phyloP scores from a whole-genome alignment of 2,113 vertebrate species.

The Elephas maximus region DNA sequence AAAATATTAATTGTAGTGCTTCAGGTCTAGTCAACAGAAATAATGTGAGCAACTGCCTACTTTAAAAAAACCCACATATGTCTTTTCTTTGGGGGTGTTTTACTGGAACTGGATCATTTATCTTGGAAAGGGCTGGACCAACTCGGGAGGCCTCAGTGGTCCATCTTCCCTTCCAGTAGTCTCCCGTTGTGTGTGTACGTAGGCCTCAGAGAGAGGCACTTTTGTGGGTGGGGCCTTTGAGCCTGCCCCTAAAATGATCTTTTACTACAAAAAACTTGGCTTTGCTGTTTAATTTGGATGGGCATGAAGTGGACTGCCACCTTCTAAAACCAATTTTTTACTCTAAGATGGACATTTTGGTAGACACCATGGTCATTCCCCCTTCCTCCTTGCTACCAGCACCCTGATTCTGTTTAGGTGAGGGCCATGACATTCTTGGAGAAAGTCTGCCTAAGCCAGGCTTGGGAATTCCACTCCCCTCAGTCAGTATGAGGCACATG shows the following conservation, averaged over 20 bases:
- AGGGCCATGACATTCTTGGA: neutral
- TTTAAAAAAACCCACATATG: neutral
- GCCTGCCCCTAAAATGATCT: neutral
- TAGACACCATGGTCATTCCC: neutral
- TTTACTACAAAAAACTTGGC: neutral
- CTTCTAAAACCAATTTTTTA: neutral
- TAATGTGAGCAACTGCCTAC: neutral
- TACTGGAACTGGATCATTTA: neutral
- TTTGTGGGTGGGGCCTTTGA: neutral
- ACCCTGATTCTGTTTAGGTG: neutral
- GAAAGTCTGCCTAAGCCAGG: neutral
- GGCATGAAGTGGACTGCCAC: neutral
- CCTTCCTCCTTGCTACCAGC: neutral
- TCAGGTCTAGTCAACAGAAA: neutral
- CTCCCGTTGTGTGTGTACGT: neutral
- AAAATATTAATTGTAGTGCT: neutral
- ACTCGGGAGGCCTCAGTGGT: neutral
- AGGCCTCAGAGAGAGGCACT: neutral
- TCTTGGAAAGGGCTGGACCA: neutral
- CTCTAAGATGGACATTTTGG: neutral
- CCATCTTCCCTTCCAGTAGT: neutral
- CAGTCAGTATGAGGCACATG: neutral
- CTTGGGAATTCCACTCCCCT: neutral
- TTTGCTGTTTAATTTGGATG: neutral
- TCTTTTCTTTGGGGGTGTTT: neutral